Evolutionary conservation across 2,888 invertebrate species (phyloP), one percentile per base, ranked within the genome.

Genomic region (Muscina levida): DNA sequence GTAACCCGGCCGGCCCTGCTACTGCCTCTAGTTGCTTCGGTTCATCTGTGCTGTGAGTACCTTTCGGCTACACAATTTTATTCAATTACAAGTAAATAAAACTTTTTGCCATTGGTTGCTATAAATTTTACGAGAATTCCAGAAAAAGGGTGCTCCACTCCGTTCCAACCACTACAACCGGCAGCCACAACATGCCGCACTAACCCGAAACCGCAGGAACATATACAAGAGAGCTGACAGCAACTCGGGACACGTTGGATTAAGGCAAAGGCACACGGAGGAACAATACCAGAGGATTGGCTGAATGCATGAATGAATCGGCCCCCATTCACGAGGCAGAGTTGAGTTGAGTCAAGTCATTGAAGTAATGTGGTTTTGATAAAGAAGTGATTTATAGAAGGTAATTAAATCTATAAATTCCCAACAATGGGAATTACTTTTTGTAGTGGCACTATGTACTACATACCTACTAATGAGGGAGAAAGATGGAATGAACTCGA

Each of bases 41-140:
- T 48, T 31, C 31, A 31, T 31, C 31, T 31, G 8, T 31, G 31
- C 31, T 31, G 4, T 8, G 31, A 5, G 10, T 24, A 53, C 53
- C 53, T 53, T 51, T 53, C 24, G 51, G 70, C 37, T 71, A 79
- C 46, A 72, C 66, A 66, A 67, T 59, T 67, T 71, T 67, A 79
- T 75, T 79, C 79, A 79, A 79, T 79, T 79, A 79, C 75, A 74
- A 68, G 79, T 75, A 72, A 79, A 79, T 79, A 79, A 67, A 79
- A 79, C 72, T 75, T 75, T 57, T 79, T 75, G 59, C 75, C 72
- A 65, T 75, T 75, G 67, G 39, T 56, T 17, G 75, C 75, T 42
- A 79, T 79, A 79, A 79, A 79, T 79, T 79, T 68, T 72, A 42
- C 26, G 22, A 13, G 13, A 8, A 31, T 31, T 31, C 31, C 42